Percentiles rank a stretch among this genome's conserved stretches.
Evolutionary conservation across 2,888 invertebrate species (phyloP).

Genomic region (Hartigia nigra): DNA sequence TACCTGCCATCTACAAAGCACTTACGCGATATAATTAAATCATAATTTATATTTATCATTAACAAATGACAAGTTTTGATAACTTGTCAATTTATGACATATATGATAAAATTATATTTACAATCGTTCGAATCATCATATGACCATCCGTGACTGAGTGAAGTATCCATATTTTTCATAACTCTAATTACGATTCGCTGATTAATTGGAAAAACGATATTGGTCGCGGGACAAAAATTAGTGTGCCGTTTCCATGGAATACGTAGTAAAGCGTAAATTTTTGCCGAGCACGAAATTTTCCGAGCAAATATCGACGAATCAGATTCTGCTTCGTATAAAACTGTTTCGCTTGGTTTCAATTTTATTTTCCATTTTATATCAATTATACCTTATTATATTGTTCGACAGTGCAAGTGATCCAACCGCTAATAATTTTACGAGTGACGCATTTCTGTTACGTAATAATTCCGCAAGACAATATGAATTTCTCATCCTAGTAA

Average conservation of each 20-base stretch:
- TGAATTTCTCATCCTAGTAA: conserved; percentile 18
- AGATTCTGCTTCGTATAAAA: neutral
- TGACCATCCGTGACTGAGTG: neutral
- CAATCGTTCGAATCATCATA: neutral
- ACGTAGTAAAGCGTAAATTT: neutral
- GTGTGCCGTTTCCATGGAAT: neutral
- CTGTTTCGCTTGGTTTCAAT: neutral
- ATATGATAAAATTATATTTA: neutral
- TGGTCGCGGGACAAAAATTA: neutral
- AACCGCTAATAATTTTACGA: neutral
- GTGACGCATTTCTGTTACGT: neutral
- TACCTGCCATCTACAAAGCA: neutral
- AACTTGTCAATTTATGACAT: neutral
- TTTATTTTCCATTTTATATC: neutral
- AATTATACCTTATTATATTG: neutral
- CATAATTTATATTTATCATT: neutral
- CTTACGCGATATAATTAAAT: neutral
- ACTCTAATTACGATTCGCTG: neutral
- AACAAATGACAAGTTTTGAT: neutral
- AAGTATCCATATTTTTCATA: neutral
- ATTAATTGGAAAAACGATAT: neutral
- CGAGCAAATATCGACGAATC: neutral
- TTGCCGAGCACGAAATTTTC: neutral
- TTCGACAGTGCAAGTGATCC: neutral
- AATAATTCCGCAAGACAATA: neutral